Conservation (phyloP, 1,140 invertebrate species). For the Rhynchophorus ferrugineus region DNA sequence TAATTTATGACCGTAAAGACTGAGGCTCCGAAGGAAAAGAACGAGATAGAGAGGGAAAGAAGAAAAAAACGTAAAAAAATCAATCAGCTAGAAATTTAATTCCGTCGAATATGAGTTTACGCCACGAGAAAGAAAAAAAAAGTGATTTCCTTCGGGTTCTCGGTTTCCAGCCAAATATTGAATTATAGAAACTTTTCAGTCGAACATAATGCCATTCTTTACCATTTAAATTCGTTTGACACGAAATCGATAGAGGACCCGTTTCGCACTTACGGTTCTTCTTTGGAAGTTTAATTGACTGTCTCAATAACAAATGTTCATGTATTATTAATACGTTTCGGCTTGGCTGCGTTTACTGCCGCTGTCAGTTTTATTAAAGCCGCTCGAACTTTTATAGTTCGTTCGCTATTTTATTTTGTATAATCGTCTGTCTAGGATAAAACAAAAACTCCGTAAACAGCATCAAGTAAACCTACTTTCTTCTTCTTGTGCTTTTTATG, state of each 20-base stretch:
- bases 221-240: background rate
- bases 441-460: no score
- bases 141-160: background rate
- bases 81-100: background rate
- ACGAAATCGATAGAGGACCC: background rate
- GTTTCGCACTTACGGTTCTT: background rate
- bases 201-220: background rate
- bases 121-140: background rate
- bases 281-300: background rate
- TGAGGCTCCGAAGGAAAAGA: no score
- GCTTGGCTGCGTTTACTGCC: no score
- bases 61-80: background rate
- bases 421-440: no score
- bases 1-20: no score
- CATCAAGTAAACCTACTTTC: no score
- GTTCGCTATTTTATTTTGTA: no score
- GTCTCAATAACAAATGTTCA: background rate
- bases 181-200: background rate
- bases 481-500: no score
- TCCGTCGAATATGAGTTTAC: background rate
- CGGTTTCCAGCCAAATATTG: background rate
- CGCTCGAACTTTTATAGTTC: no score
- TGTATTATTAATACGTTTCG: background rate
- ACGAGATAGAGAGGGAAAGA: no score
- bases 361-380: no score